phyloP scores from a whole-genome alignment of 2,113 vertebrate genomes.

The Neolamprologus ventralis region DNA sequence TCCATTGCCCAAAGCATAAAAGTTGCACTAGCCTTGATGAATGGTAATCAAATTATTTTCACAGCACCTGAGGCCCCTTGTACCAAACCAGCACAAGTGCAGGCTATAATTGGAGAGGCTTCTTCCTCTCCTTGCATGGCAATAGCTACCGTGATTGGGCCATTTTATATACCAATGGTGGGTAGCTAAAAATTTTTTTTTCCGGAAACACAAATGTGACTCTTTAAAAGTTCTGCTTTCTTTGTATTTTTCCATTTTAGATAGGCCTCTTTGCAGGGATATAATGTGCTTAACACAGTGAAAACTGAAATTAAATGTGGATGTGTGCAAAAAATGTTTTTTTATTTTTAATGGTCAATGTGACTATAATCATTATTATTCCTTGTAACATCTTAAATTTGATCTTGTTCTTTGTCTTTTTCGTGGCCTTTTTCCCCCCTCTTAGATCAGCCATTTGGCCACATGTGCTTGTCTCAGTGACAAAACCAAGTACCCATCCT shows the following conservation, averaged over 20 bases:
- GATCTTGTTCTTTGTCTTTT: too few relatives aligned
- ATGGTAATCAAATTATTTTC: conserved; percentile 27
- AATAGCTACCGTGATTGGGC: conserved; percentile 60
- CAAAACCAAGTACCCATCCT: too few relatives aligned
- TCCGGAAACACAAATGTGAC: accelerated
- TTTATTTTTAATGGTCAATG: not conserved
- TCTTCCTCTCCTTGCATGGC: conserved; percentile 34
- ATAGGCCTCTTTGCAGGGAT: accelerated
- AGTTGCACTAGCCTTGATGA: conserved; percentile 53
- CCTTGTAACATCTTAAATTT: too few relatives aligned
- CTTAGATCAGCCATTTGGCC: too few relatives aligned
- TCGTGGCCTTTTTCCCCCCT: too few relatives aligned
- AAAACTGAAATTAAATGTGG: not conserved
- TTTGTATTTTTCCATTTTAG: not conserved
- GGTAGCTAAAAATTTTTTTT: not conserved
- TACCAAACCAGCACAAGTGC: conserved; percentile 25
- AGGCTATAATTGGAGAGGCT: not conserved
- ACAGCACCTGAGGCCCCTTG: conserved; percentile 8
- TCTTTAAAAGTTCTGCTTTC: not conserved
- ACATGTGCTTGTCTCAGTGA: too few relatives aligned
- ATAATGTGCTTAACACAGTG: not conserved
- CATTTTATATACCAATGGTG: conserved; percentile 66
- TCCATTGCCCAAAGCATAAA: conserved; percentile 48
- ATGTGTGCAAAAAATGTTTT: not conserved
- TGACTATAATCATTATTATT: not conserved